Evolutionary conservation across 53 echinoderm and acorn worm genomes (phyloP).

Genomic region (Patiria pectinifera): DNA sequence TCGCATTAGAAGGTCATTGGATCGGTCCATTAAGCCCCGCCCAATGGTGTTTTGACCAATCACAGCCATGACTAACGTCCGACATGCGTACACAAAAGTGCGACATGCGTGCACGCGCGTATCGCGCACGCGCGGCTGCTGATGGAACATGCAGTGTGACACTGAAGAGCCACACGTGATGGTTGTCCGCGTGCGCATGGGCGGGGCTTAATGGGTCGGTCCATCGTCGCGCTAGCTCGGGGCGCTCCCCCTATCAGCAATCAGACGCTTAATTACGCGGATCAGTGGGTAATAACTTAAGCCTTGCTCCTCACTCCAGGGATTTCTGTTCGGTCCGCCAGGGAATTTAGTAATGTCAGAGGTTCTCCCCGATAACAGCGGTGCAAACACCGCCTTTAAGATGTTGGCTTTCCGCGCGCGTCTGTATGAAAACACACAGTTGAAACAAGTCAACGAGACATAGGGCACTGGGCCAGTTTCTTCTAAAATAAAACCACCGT

Average conservation of each 20-base stretch:
- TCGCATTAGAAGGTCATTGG: not conserved
- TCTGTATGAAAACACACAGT: not conserved
- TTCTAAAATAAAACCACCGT: too few species aligned
- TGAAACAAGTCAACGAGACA: not conserved
- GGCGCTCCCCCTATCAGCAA: constrained; percentile 22
- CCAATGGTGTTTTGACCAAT: too few species aligned
- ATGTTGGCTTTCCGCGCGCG: not conserved
- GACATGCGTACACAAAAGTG: too few species aligned
- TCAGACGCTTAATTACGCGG: not conserved
- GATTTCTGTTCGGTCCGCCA: constrained; percentile 5
- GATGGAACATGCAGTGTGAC: too few species aligned
- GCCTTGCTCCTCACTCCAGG: not conserved
- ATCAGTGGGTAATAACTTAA: constrained; percentile 8
- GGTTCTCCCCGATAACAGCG: constrained; percentile 21
- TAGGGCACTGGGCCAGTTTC: too few species aligned
- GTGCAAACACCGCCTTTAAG: constrained; percentile 18
- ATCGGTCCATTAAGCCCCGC: too few species aligned
- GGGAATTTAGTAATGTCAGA: constrained; percentile 13
- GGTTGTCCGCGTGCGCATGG: too few species aligned
- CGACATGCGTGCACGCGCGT: too few species aligned
- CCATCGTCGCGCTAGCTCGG: not conserved
- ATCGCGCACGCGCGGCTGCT: too few species aligned
- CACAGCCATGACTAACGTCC: too few species aligned
- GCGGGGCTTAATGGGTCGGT: not conserved
- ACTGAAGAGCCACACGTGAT: too few species aligned